Evolutionary conservation across 64 coral and sea anemone species (phyloP).

Genomic region (Dendrophyllia cribrosa): DNA sequence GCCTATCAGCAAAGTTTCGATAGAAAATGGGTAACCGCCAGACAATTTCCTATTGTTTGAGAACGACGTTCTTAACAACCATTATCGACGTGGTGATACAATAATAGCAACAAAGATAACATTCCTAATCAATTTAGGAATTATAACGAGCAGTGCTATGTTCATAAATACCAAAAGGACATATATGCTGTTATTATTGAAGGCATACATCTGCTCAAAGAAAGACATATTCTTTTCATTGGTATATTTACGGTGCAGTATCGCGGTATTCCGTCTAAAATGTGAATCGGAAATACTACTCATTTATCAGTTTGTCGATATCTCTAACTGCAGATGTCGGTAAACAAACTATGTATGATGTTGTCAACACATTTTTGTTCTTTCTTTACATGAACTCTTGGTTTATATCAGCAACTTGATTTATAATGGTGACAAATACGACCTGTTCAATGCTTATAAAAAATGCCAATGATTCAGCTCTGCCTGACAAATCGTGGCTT

Average conservation of each 20-base stretch:
- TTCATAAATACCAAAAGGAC: no score
- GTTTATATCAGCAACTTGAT: background rate
- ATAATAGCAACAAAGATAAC: constrained; percentile 42
- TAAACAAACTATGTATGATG: constrained; percentile 49
- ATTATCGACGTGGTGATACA: constrained; percentile 3
- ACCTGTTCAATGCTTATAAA: background rate
- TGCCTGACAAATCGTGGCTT: background rate
- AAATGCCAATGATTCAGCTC: background rate
- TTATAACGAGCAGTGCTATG: no score
- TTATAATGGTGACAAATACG: constrained; percentile 5
- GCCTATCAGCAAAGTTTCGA: background rate
- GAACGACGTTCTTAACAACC: constrained; percentile 16
- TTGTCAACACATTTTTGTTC: constrained; percentile 35
- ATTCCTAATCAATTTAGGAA: background rate
- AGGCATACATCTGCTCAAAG: no score
- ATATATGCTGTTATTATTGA: no score
- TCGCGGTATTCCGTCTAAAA: background rate
- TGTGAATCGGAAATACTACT: constrained; percentile 46
- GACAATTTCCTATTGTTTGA: background rate
- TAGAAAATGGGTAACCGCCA: background rate
- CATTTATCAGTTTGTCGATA: constrained; percentile 37
- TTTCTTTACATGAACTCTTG: constrained; percentile 1
- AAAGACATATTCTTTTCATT: no score
- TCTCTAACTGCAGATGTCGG: constrained; percentile 34
- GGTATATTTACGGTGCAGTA: background rate